Base-by-base conservation (phyloP, 1,140 invertebrate species). In the Drosophila sproati region DNA sequence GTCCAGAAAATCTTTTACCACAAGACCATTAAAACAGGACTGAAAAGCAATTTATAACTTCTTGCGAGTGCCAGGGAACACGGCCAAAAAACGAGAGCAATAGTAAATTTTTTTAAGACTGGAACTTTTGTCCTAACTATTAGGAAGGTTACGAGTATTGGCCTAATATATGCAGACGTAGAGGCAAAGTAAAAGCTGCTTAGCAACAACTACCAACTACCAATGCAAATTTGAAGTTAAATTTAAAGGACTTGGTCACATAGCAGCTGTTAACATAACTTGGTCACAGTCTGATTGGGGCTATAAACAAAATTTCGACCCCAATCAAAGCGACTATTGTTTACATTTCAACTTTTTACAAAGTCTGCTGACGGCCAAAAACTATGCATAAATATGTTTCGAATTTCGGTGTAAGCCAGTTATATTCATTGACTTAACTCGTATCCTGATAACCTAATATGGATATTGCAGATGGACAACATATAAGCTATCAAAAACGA, bases 161-260 rank as follows among this genome's bases (percentile, higher is more conserved):
- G 52, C 77, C 66, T 87, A 87, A 87, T 86, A 50, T 86, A 79
- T 82, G 72, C 83, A 87, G 56, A 7, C 28, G 37, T 73, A 43
- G 10, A 43, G 31, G 61, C 54, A 43, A 63, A 70, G 48, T 56
- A 37, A 68, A 73, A 80, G 64, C 77, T 68, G 57, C 68, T 68
- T 50, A 82, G 55, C 62, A 82, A 77, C 72, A 80, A 75, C 28
- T 12, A 12, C 12, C 34, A 56, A 45, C 45, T 50, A 37, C 5
- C 62, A 63, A 88, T 82, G 80, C 83, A 83, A 87, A 83, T 88
- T 69, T 67, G 64, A 4, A 34, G 48, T n/a, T 20, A 4, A 73
- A 48, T 20, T 57, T 62, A 50, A 74, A 51, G 66, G 51, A 64
- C 52, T 50, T 59, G 47, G 29, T 29, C 34, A 29, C 31, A 35